Base-by-base conservation (phyloP, 2,113 vertebrate species). In the Nerophis lumbriciformis region DNA sequence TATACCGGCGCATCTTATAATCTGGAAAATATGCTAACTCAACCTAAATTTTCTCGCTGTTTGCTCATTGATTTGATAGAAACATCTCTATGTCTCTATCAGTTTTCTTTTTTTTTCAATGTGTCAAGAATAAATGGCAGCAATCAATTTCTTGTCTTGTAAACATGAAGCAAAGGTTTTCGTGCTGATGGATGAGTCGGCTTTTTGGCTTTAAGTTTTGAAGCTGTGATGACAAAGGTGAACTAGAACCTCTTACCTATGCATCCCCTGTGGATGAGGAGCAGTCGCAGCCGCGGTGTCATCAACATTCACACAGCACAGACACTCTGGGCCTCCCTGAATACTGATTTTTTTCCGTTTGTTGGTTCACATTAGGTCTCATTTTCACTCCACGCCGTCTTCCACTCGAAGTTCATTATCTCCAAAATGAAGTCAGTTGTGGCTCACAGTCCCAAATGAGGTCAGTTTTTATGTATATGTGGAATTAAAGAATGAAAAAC, bases 271-370 rank as follows among this genome's bases (percentile, higher is more conserved):
- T 6, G 60, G 69, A 77, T 65, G 58, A 73, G 65, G 38, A 77
- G 60, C 76, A 69, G 72, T 81, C 76, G 57, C 66, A 72, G 78
- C 71, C 73, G 1, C 59, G 58, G 57, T 48, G 2, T 38, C 73
- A 75, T 83, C 77, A 66, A 62, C 75, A 85, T 83, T 87, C 80
- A 77, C 66, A 67, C 35, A 4, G 67, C 2, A 37, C 75, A 69
- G 71, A 73, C 70, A 54, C 76, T 10, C 45, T 0, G 58, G 66
- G 52, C 53, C 56, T 75, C 70, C 47, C 59, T 79, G 84, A 87
- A 87, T 85, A 82, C 81, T 67, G 72, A 84, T 70, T 16, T 1
- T 58, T 74, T 53, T 68, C 44, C 55, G 50, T 50, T 28, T 28
- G 59, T 66, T 63, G 61, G 66, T 77, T 83, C 77, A 80, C 68